phyloP scores from a whole-genome alignment of 1,140 invertebrate species.

The Bemisia tabaci region DNA sequence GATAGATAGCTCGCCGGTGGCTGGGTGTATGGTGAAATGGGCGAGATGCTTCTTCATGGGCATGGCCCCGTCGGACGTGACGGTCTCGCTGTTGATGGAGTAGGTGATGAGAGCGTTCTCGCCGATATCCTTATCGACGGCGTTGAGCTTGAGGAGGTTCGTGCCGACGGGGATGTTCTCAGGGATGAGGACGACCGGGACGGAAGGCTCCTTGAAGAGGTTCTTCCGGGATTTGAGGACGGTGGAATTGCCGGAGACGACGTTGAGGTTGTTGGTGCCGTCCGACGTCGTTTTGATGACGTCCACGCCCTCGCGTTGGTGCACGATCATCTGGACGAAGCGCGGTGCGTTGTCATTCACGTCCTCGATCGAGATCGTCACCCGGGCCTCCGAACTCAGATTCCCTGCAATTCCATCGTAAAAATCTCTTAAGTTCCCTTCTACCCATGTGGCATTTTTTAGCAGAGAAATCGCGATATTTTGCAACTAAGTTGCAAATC shows the following conservation, averaged over 20 bases:
- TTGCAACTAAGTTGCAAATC: too few species aligned
- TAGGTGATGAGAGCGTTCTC: slow-evolving; percentile 62
- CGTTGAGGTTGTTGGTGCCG: background rate
- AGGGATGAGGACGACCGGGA: slow-evolving; percentile 49
- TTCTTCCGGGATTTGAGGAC: background rate
- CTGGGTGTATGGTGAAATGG: slow-evolving; percentile 58
- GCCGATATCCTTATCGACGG: slow-evolving; percentile 65
- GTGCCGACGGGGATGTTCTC: slow-evolving; percentile 62
- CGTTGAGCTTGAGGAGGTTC: slow-evolving; percentile 60
- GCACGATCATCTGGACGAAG: slow-evolving; percentile 48
- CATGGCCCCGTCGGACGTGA: slow-evolving; percentile 29
- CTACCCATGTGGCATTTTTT: too few species aligned
- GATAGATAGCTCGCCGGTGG: slow-evolving; percentile 57
- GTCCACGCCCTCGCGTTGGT: slow-evolving; percentile 45
- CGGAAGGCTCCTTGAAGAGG: background rate
- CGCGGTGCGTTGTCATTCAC: slow-evolving; percentile 71
- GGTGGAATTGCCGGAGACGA: background rate
- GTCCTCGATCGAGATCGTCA: slow-evolving; percentile 58
- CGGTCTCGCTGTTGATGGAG: slow-evolving; percentile 49
- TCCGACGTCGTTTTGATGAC: slow-evolving; percentile 24
- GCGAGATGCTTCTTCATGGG: slow-evolving; percentile 26
- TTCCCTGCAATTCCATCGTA: too few species aligned
- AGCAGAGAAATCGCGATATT: too few species aligned
- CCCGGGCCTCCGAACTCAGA: slow-evolving; percentile 48
- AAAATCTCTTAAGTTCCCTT: too few species aligned